Conservation (phyloP, 2,797 vertebrate genomes). For the Gymnopithys bicolor region DNA sequence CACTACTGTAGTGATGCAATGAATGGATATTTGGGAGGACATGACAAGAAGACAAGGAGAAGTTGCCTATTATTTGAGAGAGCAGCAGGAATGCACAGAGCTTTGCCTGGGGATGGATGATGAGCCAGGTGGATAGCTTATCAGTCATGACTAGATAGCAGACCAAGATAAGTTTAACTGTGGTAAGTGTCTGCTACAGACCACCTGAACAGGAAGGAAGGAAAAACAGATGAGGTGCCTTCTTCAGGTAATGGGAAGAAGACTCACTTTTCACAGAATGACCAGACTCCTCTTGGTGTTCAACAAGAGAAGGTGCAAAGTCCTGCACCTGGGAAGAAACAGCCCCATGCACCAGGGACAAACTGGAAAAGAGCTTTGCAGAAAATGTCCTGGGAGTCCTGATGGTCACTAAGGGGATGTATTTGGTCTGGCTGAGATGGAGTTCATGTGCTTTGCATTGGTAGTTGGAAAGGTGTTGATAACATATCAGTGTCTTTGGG, state of each 20-base stretch:
- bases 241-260: neutral
- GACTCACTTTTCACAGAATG: neutral
- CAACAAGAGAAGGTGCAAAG: neutral
- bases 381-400: neutral
- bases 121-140: neutral
- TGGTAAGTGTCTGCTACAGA: neutral
- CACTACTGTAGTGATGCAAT: rapidly evolving
- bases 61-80: neutral
- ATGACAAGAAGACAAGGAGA: neutral
- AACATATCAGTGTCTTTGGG: neutral
- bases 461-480: neutral
- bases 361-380: neutral
- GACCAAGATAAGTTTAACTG: neutral
- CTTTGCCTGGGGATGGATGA: neutral
- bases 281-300: neutral
- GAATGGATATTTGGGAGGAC: neutral
- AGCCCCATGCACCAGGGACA: neutral
- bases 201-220: neutral
- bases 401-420: neutral
- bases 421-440: neutral
- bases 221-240: neutral
- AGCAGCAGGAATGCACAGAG: neutral
- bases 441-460: neutral
- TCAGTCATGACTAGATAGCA: neutral
- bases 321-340: neutral